phyloP scores from a whole-genome alignment of 2,888 invertebrate species.

The Tethea ocularis region DNA sequence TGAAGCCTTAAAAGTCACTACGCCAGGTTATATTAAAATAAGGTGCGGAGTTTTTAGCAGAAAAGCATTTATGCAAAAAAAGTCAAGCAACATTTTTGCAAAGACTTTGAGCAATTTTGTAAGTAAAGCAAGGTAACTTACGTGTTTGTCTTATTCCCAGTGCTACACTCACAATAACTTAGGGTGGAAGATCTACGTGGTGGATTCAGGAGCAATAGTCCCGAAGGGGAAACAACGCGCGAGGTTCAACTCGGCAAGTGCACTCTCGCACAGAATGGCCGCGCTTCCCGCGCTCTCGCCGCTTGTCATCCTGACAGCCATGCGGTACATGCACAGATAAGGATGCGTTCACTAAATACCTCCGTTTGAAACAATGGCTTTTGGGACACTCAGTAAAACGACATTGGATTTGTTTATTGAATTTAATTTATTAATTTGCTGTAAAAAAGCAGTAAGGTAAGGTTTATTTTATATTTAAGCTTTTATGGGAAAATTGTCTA shows the following conservation, averaged over 20 bases:
- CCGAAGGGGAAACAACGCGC: constrained; percentile 56
- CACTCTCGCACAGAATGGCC: constrained; percentile 16
- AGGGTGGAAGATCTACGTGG: constrained; percentile 96
- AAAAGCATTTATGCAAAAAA: no score
- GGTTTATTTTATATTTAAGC: no score
- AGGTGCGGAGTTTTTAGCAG: no score
- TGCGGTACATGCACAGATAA: constrained; percentile 52
- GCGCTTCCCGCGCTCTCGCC: constrained; percentile 20
- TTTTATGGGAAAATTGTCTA: constrained; percentile 15
- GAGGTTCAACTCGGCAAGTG: constrained; percentile 36
- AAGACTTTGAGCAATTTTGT: no score
- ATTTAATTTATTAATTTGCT: background rate
- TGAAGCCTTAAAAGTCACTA: no score
- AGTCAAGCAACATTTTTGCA: no score
- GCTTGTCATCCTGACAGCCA: constrained; percentile 39
- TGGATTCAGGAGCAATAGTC: constrained; percentile 86
- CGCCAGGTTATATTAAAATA: no score
- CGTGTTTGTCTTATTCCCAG: constrained; percentile 75
- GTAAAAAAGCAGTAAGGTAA: background rate
- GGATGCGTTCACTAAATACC: constrained; percentile 39
- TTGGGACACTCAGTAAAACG: constrained; percentile 20
- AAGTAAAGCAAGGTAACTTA: no score
- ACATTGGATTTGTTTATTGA: constrained; percentile 10
- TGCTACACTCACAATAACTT: constrained; percentile 96
- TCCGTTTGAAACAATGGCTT: constrained; percentile 31